These are phyloP conservation scores for Perognathus longimembris DNA, from an alignment of 2,113 vertebrate genomes.

Conservation along the genomic window DNA sequence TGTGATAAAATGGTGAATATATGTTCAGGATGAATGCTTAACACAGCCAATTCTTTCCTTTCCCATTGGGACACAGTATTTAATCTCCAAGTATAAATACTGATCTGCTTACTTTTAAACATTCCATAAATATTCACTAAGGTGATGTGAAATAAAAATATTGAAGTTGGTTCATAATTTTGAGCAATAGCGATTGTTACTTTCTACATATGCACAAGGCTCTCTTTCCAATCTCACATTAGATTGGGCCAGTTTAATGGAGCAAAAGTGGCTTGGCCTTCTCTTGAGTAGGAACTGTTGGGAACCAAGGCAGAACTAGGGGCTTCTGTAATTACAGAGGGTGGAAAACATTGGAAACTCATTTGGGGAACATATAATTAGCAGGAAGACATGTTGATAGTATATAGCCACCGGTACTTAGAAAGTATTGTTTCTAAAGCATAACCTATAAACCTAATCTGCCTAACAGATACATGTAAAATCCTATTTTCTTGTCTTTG, in stretches of 20 bases:
- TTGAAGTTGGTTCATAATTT: background rate
- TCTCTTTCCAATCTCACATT: background rate
- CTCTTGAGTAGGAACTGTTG: background rate
- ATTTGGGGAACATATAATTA: background rate
- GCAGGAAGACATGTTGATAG: background rate
- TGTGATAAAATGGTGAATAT: conserved; percentile 14
- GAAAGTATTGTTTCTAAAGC: background rate
- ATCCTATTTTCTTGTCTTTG: background rate
- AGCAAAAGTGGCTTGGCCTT: background rate
- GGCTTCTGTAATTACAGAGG: background rate
- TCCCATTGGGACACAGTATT: background rate
- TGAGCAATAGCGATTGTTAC: background rate
- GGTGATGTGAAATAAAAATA: background rate
- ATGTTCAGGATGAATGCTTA: background rate
- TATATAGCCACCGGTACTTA: background rate
- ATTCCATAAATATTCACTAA: background rate
- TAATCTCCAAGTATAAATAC: background rate
- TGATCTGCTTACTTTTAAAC: background rate
- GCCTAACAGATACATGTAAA: background rate
- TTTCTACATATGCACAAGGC: background rate
- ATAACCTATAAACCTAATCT: background rate
- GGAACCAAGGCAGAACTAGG: background rate
- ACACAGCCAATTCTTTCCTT: background rate
- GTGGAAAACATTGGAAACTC: background rate
- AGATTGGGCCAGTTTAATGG: background rate